These are phyloP conservation scores for Danio choprae DNA, from an alignment of 2,797 vertebrate genomes.

Conservation along the genomic window DNA sequence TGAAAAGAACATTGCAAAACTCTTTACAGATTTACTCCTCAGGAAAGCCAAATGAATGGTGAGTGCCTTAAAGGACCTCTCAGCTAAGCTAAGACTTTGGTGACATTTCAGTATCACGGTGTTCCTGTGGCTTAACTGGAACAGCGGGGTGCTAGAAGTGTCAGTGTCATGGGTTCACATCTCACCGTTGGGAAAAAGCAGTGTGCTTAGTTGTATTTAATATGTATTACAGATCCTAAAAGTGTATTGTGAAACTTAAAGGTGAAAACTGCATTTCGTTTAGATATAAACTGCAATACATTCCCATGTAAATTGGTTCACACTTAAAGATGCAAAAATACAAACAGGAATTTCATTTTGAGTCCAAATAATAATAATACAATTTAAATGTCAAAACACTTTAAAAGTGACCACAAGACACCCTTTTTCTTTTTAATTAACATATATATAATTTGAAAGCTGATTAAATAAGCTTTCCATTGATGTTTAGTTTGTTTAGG, in stretches of 20 bases:
- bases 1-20: constrained; percentile 24
- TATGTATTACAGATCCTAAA: background rate
- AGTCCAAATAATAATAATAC: too few species aligned
- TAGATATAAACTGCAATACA: background rate
- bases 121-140: constrained; percentile 22
- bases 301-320: background rate
- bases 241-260: background rate
- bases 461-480: too few species aligned
- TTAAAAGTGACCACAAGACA: too few species aligned
- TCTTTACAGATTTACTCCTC: constrained; percentile 7
- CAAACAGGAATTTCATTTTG: too few species aligned
- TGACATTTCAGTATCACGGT: constrained; percentile 6
- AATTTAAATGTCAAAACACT: too few species aligned
- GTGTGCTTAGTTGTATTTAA: background rate
- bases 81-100: background rate
- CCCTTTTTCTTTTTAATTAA: too few species aligned
- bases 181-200: background rate
- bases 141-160: constrained; percentile 18
- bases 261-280: background rate
- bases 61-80: constrained; percentile 16
- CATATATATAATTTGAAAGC: too few species aligned
- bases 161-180: constrained; percentile 7
- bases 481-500: too few species aligned
- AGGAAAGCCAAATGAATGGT: constrained; percentile 19
- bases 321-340: too few species aligned